These are phyloP conservation scores for Contarinia nasturtii DNA, from an alignment of 1,140 invertebrate species.

Conservation along the genomic window DNA sequence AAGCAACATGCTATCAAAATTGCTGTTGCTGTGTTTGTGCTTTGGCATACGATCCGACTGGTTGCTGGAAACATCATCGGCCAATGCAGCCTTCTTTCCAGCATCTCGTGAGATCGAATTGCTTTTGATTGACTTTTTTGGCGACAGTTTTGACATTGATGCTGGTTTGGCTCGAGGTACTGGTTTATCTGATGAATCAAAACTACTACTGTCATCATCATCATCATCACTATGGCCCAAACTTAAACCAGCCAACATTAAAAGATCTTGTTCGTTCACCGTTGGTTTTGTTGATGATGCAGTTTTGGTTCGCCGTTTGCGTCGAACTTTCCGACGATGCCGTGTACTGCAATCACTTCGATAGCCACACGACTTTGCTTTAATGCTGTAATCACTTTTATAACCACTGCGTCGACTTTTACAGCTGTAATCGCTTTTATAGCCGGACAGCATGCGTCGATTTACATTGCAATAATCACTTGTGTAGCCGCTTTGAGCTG, in stretches of 20 bases:
- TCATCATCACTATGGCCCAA: conserved; percentile 21
- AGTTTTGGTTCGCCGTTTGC: conserved; percentile 12
- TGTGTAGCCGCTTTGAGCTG: conserved; percentile 32
- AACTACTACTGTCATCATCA: too few relatives aligned
- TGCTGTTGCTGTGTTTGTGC: background rate
- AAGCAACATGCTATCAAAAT: too few relatives aligned
- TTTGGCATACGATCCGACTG: background rate
- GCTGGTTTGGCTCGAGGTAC: too few relatives aligned
- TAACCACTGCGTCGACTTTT: conserved; percentile 29
- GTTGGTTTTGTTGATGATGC: conserved; percentile 8
- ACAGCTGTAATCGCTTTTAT: conserved; percentile 31
- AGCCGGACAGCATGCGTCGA: conserved; percentile 27
- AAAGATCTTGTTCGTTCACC: conserved; percentile 16
- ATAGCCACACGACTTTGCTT: conserved; percentile 27
- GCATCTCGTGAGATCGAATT: background rate
- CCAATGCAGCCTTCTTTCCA: background rate
- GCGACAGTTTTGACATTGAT: background rate
- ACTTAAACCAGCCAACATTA: conserved; percentile 19
- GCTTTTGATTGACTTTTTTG: background rate
- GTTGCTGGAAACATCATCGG: background rate
- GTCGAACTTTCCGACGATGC: conserved; percentile 12
- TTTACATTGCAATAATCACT: conserved; percentile 33
- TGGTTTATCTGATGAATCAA: conserved; percentile 6
- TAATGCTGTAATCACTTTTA: conserved; percentile 28
- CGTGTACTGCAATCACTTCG: conserved; percentile 10